Percentiles rank a stretch among this genome's conserved stretches.
Evolutionary conservation across 1,140 invertebrate genomes (phyloP).

Genomic region (Ips nitidus): DNA sequence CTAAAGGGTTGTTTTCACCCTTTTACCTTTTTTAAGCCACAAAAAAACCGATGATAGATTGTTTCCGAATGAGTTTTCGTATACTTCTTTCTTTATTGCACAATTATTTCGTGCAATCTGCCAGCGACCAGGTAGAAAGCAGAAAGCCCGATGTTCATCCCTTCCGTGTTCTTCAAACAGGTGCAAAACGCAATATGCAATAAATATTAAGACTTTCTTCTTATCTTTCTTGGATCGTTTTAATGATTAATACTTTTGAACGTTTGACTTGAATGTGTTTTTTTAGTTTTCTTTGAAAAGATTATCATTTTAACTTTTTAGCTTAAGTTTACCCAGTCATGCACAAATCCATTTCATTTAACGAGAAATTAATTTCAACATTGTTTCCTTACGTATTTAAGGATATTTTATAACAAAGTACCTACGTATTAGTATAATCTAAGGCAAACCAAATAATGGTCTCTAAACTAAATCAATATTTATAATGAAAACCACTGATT

Average conservation of each 20-base stretch:
- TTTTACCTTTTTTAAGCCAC: slow-evolving; percentile 27
- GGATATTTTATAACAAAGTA: too few relatives aligned
- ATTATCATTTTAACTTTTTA: too few relatives aligned
- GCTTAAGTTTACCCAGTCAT: too few relatives aligned
- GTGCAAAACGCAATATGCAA: slow-evolving; percentile 28
- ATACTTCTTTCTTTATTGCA: slow-evolving; percentile 24
- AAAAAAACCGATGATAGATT: slow-evolving; percentile 33
- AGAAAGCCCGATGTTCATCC: slow-evolving; percentile 28
- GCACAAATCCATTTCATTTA: too few relatives aligned
- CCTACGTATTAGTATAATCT: too few relatives aligned
- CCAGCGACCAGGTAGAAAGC: slow-evolving; percentile 29
- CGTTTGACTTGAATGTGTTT: slow-evolving; percentile 10
- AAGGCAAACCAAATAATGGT: too few relatives aligned
- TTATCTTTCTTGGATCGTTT: slow-evolving; percentile 18
- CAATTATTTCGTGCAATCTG: slow-evolving; percentile 35
- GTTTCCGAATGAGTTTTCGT: slow-evolving; percentile 23
- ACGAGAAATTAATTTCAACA: too few relatives aligned
- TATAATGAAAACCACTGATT: too few relatives aligned
- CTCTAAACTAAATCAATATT: too few relatives aligned
- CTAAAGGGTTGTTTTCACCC: slow-evolving; percentile 37
- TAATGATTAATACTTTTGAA: slow-evolving; percentile 24
- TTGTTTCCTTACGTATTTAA: too few relatives aligned
- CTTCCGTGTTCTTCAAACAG: slow-evolving; percentile 28
- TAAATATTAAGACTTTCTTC: slow-evolving; percentile 32
- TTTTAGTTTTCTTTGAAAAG: slow-evolving; percentile 1